Conservation (phyloP, 2,888 invertebrate species). For the Parnassius smintheus region DNA sequence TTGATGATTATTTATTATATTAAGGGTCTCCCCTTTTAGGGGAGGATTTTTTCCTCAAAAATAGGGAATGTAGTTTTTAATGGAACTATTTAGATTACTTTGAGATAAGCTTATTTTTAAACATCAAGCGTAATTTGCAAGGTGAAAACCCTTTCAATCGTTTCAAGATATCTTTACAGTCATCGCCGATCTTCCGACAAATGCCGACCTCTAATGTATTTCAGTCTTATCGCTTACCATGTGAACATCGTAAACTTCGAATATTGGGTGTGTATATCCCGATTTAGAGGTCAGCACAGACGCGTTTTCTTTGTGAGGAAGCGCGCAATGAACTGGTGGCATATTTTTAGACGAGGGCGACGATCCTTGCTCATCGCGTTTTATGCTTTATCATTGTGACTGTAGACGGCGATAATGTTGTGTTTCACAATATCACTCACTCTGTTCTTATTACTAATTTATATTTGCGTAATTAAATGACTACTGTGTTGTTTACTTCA, state of each 20-base stretch:
- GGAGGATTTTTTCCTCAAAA: no score
- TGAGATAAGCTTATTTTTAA: no score
- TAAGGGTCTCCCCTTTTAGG: no score
- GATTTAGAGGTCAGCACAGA: slow-evolving; percentile 66
- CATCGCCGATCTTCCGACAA: slow-evolving; percentile 16
- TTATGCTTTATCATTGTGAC: slow-evolving; percentile 48
- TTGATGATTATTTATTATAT: no score
- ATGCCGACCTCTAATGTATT: slow-evolving; percentile 5
- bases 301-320: slow-evolving; percentile 74
- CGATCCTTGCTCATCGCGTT: slow-evolving; percentile 49
- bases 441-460: no score
- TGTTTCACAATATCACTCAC: neutral
- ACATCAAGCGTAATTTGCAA: no score
- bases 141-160: neutral
- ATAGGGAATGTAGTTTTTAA: no score
- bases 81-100: no score
- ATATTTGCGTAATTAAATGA: no score
- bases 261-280: slow-evolving; percentile 49
- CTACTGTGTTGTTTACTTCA: no score
- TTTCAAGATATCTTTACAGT: slow-evolving; percentile 32
- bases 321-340: slow-evolving; percentile 64
- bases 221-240: slow-evolving; percentile 33
- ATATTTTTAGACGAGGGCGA: slow-evolving; percentile 78
- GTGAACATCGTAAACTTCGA: slow-evolving; percentile 41
- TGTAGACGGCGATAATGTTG: slow-evolving; percentile 12